Conservation (phyloP, 2,113 vertebrate genomes). For the Eonycteris spelaea region DNA sequence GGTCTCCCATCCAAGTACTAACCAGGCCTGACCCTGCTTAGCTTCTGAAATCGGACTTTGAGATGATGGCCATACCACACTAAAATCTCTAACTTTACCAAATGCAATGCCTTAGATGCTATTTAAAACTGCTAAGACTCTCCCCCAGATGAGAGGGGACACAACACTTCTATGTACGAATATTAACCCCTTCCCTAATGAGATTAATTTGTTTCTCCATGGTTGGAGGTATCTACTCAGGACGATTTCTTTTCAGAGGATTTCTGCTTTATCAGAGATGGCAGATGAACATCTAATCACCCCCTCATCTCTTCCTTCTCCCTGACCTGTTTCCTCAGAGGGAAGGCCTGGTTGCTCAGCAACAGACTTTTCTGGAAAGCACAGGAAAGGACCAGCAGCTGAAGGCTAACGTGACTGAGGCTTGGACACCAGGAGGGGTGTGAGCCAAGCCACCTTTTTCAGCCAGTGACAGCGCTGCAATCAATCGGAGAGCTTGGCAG, state of each 20-base stretch:
- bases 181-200: constrained; percentile 31
- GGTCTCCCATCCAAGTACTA: too few species aligned
- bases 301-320: constrained; percentile 14
- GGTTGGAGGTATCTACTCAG: not conserved
- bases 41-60: not conserved
- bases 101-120: not conserved
- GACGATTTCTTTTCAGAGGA: not conserved
- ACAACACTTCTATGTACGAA: not conserved
- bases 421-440: not conserved
- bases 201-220: not conserved
- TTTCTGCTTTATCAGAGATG: constrained; percentile 28
- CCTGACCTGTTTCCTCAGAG: constrained; percentile 38
- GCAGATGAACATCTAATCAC: constrained; percentile 15
- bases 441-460: not conserved
- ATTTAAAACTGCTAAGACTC: not conserved
- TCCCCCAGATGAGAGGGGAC: not conserved
- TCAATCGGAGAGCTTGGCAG: not conserved
- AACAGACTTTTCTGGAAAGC: constrained; percentile 23
- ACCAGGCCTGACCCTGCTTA: too few species aligned
- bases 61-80: not conserved
- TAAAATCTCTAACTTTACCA: not conserved
- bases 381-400: not conserved
- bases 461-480: not conserved
- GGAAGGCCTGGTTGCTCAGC: constrained; percentile 51
- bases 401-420: not conserved